These are phyloP conservation scores for Cossypha niveicapilla DNA, from an alignment of 2,797 vertebrate genomes.

Conservation along the genomic window DNA sequence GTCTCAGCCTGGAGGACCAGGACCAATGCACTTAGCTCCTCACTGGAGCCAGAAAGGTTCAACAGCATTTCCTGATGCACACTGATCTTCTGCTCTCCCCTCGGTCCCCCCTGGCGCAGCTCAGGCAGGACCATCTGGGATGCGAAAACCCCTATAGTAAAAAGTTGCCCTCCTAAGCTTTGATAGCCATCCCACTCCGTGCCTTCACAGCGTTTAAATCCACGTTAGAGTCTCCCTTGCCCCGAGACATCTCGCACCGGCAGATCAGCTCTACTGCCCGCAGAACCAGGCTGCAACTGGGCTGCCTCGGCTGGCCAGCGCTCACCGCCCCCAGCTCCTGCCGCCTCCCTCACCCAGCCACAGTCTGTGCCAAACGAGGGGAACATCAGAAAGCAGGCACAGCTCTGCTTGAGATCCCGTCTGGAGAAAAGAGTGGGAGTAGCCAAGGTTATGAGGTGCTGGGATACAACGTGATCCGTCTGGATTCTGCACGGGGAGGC, in stretches of 20 bases:
- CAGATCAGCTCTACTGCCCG: not conserved
- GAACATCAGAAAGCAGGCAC: not conserved
- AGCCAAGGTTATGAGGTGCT: not conserved
- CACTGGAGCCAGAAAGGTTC: not conserved
- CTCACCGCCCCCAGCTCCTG: not conserved
- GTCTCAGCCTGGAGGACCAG: not conserved
- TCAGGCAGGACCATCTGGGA: not conserved
- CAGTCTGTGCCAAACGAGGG: not conserved
- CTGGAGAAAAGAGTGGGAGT: not conserved
- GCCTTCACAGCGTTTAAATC: not conserved
- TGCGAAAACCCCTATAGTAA: not conserved
- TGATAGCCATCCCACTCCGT: not conserved
- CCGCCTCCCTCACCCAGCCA: not conserved
- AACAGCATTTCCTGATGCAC: not conserved
- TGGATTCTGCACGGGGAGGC: conserved; percentile 39
- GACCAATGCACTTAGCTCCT: not conserved
- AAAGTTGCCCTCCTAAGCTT: not conserved
- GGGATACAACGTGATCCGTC: not conserved
- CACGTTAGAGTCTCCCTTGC: not conserved
- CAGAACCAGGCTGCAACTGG: not conserved
- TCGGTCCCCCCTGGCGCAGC: fast-evolving
- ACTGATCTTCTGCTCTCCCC: not conserved
- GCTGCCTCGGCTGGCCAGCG: not conserved
- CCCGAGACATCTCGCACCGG: not conserved
- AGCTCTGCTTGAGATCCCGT: not conserved